Conservation (phyloP, 2,113 vertebrate genomes). For the human (Homo sapiens) region GRCh38 chr2:6507501-6508000, state of each 20-base stretch:
- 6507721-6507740: neutral
- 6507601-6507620: neutral
- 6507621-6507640: neutral
- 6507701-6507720: neutral
- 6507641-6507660: accelerated
- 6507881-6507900: too few relatives aligned
- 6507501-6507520: neutral
- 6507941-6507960: neutral
- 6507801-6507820: neutral
- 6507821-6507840: neutral
- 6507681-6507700: neutral
- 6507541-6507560: neutral
- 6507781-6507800: neutral
- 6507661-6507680: neutral
- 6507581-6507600: neutral
- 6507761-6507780: neutral
- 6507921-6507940: neutral
- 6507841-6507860: neutral
- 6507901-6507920: neutral
- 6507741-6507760: neutral
- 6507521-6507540: neutral
- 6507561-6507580: neutral
- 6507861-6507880: neutral
- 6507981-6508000: neutral
- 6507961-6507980: neutral